Base-by-base conservation (phyloP, 2,113 vertebrate genomes). In the Thryonomys swinderianus region DNA sequence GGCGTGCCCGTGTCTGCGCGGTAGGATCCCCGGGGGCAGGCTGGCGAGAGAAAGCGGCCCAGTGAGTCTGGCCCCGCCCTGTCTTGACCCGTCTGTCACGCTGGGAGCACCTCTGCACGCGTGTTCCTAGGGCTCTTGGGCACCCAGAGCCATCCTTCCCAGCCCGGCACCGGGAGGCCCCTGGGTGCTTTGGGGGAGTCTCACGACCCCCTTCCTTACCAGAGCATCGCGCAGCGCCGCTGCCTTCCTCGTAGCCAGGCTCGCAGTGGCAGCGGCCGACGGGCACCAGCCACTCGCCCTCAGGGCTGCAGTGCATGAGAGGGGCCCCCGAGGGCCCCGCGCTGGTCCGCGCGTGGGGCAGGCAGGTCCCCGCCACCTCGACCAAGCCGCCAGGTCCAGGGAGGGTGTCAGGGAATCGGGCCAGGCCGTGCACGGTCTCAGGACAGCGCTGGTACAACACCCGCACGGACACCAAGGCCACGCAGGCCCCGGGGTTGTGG, bases 371-470 rank as follows among this genome's bases (percentile, higher is more conserved):
- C 0, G 89, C 83, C 69, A 99, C 98, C 93, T 98, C 98, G 1
- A 95, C 97, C 94, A 99, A 90, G 34, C 98, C 97, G 0, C 94
- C 97, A 0, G 98, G 98, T 2, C 98, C 95, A 0, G 98, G 98
- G 1, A 98, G 94, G 0, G 98, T 99, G 93, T 98, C 95, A 0
- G 98, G 98, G 92, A 99, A 99, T 1, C 0, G 97, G 23, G 98
- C 98, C 91, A 98, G 95, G 78, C 98, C 97, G 0, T 96, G 94
- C 91, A 98, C 93, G 0, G 87, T 87, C 61, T 98, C 97, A 0
- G 98, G 97, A 69, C 98, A 99, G 37, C 96, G 98, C 96, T 98
- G 98, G 94, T 99, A 99, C 69, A 98, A 99, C 64, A 98, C 98
- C 7, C 98, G 97, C 20, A 98, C 98, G 0, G 98, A 98, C 69